Percentiles rank a stretch among this genome's conserved stretches.
These are phyloP conservation scores for Epizoanthus scotinus DNA, from an alignment of 92 coral and sea anemone species.

Conservation along the genomic window DNA sequence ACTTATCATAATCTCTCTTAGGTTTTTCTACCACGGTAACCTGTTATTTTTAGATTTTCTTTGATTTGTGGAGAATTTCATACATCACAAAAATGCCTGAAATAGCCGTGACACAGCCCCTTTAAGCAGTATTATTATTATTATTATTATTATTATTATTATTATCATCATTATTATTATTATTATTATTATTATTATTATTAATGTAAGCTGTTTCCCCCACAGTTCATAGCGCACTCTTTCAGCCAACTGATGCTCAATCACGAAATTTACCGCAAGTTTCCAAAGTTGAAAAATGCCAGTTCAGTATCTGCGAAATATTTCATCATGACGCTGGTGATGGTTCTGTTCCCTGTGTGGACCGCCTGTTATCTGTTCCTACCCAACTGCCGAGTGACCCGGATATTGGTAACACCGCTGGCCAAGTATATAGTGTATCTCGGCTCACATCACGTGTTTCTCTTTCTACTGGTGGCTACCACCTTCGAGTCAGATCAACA, in stretches of 20 bases:
- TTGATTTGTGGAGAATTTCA: no score
- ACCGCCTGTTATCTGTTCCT: slow-evolving; percentile 31
- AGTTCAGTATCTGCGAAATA: slow-evolving; percentile 33
- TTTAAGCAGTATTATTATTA: no score
- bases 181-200: not conserved
- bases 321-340: slow-evolving; percentile 32
- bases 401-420: slow-evolving; percentile 49
- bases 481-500: slow-evolving; percentile 34
- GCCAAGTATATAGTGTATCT: slow-evolving; percentile 44
- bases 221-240: slow-evolving; percentile 58
- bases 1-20: no score
- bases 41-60: no score
- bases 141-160: no score
- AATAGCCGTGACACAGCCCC: no score
- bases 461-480: slow-evolving; percentile 32
- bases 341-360: slow-evolving; percentile 43
- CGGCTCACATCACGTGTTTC: slow-evolving; percentile 53
- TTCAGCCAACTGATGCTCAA: slow-evolving; percentile 58
- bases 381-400: slow-evolving; percentile 36
- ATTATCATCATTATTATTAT: no score
- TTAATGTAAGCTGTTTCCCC: not conserved
- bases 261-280: slow-evolving; percentile 46
- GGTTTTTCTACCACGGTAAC: no score
- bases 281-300: slow-evolving; percentile 38
- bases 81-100: no score